phyloP scores from a whole-genome alignment of 1,140 invertebrate species.

The Bactericera cockerelli region DNA sequence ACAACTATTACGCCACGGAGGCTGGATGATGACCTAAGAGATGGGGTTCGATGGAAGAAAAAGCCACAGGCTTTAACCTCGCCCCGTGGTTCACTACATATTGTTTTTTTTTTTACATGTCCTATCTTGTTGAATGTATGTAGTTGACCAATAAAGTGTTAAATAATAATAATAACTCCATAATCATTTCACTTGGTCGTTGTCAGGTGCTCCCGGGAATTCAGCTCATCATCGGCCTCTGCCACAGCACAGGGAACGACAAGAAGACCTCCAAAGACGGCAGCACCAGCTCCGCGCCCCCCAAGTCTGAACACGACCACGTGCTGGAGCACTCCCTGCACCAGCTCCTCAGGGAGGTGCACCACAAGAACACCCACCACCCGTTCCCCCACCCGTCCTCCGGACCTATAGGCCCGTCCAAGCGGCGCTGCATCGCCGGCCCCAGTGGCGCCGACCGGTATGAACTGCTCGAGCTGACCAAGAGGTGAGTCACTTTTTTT shows the following conservation, averaged over 20 bases:
- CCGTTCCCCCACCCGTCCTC: conserved; percentile 88
- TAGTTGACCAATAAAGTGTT: too few species aligned
- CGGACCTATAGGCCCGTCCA: conserved; percentile 76
- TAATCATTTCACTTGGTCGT: too few species aligned
- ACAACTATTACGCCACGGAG: too few species aligned
- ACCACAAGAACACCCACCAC: conserved; percentile 82
- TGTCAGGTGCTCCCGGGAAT: conserved; percentile 81
- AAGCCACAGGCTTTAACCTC: too few species aligned
- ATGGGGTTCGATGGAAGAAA: too few species aligned
- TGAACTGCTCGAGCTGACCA: conserved; percentile 74
- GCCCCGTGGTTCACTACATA: too few species aligned
- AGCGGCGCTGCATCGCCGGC: conserved; percentile 74
- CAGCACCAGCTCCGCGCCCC: conserved; percentile 26
- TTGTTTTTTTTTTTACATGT: too few species aligned
- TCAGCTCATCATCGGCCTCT: conserved; percentile 63
- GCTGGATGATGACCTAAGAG: too few species aligned
- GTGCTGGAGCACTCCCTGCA: conserved; percentile 92
- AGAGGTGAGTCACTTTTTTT: conserved; percentile 33
- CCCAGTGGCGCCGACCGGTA: conserved; percentile 74
- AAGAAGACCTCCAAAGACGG: conserved; percentile 33
- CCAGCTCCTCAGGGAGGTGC: conserved; percentile 78
- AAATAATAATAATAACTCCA: too few species aligned
- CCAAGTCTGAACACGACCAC: conserved; percentile 77
- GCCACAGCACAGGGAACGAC: conserved; percentile 54
- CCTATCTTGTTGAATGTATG: too few species aligned